phyloP scores from a whole-genome alignment of 1,140 invertebrate genomes.

The Galendromus occidentalis region DNA sequence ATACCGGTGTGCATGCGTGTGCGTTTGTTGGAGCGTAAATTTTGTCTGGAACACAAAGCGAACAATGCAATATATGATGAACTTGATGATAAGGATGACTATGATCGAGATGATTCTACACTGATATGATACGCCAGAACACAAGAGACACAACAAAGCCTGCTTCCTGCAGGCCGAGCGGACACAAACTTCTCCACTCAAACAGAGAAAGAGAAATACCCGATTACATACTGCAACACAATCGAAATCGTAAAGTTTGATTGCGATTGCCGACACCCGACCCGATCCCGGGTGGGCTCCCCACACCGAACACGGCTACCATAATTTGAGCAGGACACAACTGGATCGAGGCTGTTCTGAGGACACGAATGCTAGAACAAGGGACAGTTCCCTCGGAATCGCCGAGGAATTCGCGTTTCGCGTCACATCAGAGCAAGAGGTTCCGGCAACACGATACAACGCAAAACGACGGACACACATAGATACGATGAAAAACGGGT shows the following conservation, averaged over 20 bases:
- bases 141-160: not conserved
- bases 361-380: too few relatives aligned
- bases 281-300: not conserved
- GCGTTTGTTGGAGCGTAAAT: not conserved
- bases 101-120: not conserved
- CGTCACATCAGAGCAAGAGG: too few relatives aligned
- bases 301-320: not conserved
- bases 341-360: not conserved
- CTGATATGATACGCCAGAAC: not conserved
- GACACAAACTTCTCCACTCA: not conserved
- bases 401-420: too few relatives aligned
- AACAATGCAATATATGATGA: conserved; percentile 10
- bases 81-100: not conserved
- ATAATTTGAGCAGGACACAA: not conserved
- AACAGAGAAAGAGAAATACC: not conserved
- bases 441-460: too few relatives aligned
- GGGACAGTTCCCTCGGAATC: too few relatives aligned
- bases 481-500: too few relatives aligned
- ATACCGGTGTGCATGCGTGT: not conserved
- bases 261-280: not conserved
- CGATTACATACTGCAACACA: not conserved
- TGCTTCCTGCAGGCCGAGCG: not conserved
- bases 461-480: too few relatives aligned
- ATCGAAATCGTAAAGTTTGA: not conserved
- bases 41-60: not conserved